Percentiles rank a stretch among this genome's conserved stretches.
Conservation (phyloP, 1,140 invertebrate species). For the Agrilus planipennis region DNA sequence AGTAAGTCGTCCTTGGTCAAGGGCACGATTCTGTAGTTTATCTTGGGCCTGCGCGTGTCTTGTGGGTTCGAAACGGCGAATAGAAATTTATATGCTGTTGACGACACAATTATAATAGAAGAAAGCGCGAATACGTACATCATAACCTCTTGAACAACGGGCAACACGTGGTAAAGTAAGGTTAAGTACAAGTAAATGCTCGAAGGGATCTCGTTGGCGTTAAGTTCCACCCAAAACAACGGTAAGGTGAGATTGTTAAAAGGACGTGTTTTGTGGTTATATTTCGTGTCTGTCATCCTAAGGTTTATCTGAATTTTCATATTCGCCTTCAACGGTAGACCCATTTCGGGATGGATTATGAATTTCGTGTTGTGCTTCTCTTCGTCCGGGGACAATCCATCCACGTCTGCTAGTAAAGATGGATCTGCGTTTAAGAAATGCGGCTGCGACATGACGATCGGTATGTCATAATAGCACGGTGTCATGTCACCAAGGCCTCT, state of each 20-base stretch:
- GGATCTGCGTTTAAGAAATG: slow-evolving; percentile 65
- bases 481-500: slow-evolving; percentile 51
- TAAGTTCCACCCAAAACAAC: slow-evolving; percentile 52
- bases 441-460: slow-evolving; percentile 59
- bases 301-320: slow-evolving; percentile 56
- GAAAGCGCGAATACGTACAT: slow-evolving; percentile 29
- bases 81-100: no score
- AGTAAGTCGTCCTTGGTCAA: no score
- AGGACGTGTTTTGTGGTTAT: slow-evolving; percentile 38
- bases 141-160: slow-evolving; percentile 27
- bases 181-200: slow-evolving; percentile 25
- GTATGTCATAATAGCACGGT: slow-evolving; percentile 65
- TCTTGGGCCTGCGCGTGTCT: no score
- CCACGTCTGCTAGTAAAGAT: slow-evolving; percentile 46
- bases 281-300: slow-evolving; percentile 43
- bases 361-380: slow-evolving; percentile 41
- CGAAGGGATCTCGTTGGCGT: slow-evolving; percentile 27
- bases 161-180: slow-evolving; percentile 28
- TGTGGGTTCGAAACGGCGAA: no score
- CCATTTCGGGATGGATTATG: slow-evolving; percentile 35
- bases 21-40: no score
- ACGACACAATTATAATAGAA: no score
- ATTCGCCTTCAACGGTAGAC: slow-evolving; percentile 43
- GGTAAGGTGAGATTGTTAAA: slow-evolving; percentile 52
- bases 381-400: slow-evolving; percentile 49